These are phyloP conservation scores for Netelia melanura DNA, from an alignment of 2,888 invertebrate species.

Conservation along the genomic window DNA sequence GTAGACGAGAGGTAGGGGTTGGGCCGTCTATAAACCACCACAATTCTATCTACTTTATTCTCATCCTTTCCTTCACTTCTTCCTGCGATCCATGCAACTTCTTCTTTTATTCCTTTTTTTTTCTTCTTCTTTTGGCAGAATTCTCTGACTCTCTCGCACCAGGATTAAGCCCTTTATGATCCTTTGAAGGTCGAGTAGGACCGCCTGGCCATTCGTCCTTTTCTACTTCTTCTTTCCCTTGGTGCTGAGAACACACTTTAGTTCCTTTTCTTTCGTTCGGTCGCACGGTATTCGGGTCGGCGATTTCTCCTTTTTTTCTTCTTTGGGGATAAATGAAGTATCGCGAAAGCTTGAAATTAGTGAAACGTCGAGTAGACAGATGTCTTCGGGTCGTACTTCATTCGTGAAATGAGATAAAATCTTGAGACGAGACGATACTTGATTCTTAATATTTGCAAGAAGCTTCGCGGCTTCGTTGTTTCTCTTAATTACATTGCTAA, in stretches of 20 bases:
- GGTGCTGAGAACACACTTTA: no score
- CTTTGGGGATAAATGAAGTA: not conserved
- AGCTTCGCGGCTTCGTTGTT: not conserved
- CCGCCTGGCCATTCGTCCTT: not conserved
- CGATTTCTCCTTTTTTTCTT: no score
- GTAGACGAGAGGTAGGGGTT: constrained; percentile 68
- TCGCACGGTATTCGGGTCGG: not conserved
- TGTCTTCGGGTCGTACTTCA: no score
- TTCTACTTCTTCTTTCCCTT: not conserved
- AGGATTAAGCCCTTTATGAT: constrained; percentile 79
- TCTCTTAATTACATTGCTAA: not conserved
- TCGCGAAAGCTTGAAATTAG: not conserved
- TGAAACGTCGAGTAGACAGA: no score
- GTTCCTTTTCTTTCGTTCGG: constrained; percentile 27
- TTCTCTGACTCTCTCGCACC: constrained; percentile 64
- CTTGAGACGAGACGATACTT: not conserved
- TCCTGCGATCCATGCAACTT: constrained; percentile 38
- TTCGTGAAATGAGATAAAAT: not conserved
- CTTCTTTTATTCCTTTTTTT: constrained; percentile 25
- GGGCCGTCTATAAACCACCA: constrained; percentile 79
- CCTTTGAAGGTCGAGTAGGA: constrained; percentile 65
- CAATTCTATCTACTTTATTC: constrained; percentile 77
- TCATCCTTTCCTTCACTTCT: constrained; percentile 51
- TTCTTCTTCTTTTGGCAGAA: constrained; percentile 71
- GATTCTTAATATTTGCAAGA: constrained; percentile 11